Base-by-base conservation (phyloP, 2,888 invertebrate species). In the Pterobdella sp. region DNA sequence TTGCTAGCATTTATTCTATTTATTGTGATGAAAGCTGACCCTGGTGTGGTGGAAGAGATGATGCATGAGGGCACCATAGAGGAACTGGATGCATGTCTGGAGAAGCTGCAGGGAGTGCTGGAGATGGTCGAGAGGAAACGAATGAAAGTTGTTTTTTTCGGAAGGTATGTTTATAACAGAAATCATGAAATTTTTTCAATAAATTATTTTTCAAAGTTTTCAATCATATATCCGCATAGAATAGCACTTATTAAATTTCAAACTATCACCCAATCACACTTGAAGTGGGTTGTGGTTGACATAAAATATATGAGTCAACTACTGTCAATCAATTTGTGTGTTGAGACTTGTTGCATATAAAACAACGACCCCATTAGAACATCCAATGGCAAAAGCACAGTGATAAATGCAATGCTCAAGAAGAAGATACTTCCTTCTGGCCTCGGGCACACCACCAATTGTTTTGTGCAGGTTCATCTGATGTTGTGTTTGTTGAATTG, bases 391-490 rank as follows among this genome's bases (percentile, higher is more conserved):
- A 99, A 99, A 85, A 97, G 96, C 84, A 94, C 96, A 0, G 97
- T 97, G 31, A 96, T 99, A 78, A 99, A 99, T 86, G 96, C 98
- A 22, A 98, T 99, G 97, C 86, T 99, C 77, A 89, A 93, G 72
- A 94, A 94, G 82, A 96, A 95, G 87, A 94, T 99, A 76, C 86
- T 99, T 77, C 98, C 98, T 0, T 94, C 94, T 81, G 98, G 88
- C 68, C 95, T 99, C 81, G 98, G 98, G 0, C 98, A 99, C 84
- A 99, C 98, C 2, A 99, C 98, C 73, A 95, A 97, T 85, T 99
- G 98, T 84, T 99, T 99, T 84, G 88, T 99, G 72, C 97, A 98
- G 86, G 96, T 98, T 1, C n/a, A 42, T 4, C 60, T 56, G 26
- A 4, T 56, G 60, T 18, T 3, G 26, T 14, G 3, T 18, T 56